Percentiles rank a stretch among this genome's conserved stretches.
phyloP scores from a whole-genome alignment of 2,113 vertebrate genomes.

The Callionymus lyra region DNA sequence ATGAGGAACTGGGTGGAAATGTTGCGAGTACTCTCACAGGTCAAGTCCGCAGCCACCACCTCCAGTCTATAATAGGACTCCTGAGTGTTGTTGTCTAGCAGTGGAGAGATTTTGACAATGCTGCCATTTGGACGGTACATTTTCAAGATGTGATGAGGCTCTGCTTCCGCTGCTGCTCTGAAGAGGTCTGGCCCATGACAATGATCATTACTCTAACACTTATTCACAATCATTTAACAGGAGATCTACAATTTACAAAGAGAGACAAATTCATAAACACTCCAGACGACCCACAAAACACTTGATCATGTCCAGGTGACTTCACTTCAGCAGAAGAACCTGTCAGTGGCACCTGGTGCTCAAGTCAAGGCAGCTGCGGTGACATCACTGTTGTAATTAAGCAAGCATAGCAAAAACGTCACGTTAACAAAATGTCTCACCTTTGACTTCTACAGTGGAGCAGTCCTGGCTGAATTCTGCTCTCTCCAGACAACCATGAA shows the following conservation, averaged over 20 bases:
- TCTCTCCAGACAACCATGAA: conserved; percentile 42
- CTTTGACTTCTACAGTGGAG: conserved; percentile 49
- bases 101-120: conserved; percentile 52
- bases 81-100: conserved; percentile 40
- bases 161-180: conserved; percentile 44
- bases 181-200: conserved; percentile 41
- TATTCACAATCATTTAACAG: too few relatives aligned
- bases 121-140: conserved; percentile 43
- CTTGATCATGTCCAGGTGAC: too few relatives aligned
- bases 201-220: too few relatives aligned
- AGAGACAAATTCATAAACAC: too few relatives aligned
- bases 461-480: conserved; percentile 42
- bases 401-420: background rate
- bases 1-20: background rate
- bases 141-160: conserved; percentile 57
- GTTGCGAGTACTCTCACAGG: conserved; percentile 22
- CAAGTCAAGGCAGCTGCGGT: background rate
- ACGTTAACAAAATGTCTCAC: conserved; percentile 12
- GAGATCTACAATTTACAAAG: too few relatives aligned
- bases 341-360: conserved; percentile 32
- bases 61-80: conserved; percentile 47
- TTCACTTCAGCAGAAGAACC: conserved; percentile 12
- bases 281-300: too few relatives aligned
- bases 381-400: background rate
- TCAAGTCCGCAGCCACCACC: conserved; percentile 47